Conservation (phyloP, 2,888 invertebrate species). For the Scaeva pyrastri region DNA sequence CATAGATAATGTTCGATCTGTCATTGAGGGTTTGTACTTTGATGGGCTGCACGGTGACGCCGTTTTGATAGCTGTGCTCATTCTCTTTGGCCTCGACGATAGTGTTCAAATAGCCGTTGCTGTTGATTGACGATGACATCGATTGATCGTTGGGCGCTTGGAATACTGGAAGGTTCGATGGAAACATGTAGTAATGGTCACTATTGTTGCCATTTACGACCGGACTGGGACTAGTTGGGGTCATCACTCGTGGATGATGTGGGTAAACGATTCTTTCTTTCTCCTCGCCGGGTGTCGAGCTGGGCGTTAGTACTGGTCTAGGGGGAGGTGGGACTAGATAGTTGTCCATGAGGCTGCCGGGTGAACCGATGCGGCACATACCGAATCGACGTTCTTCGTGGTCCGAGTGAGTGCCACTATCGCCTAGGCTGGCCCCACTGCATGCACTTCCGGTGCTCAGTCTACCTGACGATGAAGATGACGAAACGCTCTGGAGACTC, state of each 20-base stretch:
- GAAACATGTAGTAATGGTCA: conserved; percentile 83
- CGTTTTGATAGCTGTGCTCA: conserved; percentile 78
- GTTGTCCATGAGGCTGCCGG: conserved; percentile 85
- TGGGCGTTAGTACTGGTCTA: conserved; percentile 84
- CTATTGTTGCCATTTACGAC: conserved; percentile 70
- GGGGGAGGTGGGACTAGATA: conserved; percentile 88
- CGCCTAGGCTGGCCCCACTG: conserved; percentile 92
- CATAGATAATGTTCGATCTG: conserved; percentile 82
- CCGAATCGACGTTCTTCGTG: conserved; percentile 88
- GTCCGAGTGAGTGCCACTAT: conserved; percentile 94
- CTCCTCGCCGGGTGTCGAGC: conserved; percentile 83
- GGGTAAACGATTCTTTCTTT: conserved; percentile 82
- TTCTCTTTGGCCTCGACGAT: conserved; percentile 83
- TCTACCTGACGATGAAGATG: conserved; percentile 90
- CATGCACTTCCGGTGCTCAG: conserved; percentile 90
- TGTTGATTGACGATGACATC: conserved; percentile 79
- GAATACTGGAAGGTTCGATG: conserved; percentile 83
- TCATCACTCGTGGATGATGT: conserved; percentile 79
- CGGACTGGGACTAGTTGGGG: conserved; percentile 81
- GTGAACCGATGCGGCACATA: conserved; percentile 80
- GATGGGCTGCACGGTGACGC: conserved; percentile 82
- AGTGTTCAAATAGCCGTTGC: conserved; percentile 82
- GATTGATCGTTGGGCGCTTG: conserved; percentile 77
- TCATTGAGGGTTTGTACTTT: conserved; percentile 81
- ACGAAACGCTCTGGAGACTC: conserved; percentile 88